These are phyloP conservation scores for Onychorhynchus coronatus DNA, from an alignment of 2,113 vertebrate species.

Conservation along the genomic window DNA sequence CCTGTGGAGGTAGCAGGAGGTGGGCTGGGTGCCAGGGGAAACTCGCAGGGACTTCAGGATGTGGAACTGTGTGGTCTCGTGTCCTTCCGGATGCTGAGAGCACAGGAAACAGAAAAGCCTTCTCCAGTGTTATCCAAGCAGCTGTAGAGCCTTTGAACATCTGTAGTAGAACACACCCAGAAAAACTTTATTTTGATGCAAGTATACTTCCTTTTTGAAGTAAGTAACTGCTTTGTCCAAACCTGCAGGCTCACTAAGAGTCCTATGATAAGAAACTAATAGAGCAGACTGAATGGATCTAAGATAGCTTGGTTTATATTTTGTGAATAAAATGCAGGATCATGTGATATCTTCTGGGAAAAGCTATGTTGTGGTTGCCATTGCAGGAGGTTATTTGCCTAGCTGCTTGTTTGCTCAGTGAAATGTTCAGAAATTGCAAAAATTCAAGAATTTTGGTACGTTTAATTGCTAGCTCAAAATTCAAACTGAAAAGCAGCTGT, in stretches of 20 bases:
- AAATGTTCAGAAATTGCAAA: background rate
- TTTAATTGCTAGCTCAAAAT: background rate
- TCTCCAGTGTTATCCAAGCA: background rate
- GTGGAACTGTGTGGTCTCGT: background rate
- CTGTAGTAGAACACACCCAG: background rate
- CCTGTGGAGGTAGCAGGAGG: background rate
- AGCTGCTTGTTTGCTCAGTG: background rate
- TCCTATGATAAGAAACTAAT: background rate
- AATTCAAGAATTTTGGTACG: background rate
- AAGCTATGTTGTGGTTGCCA: background rate
- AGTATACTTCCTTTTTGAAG: background rate
- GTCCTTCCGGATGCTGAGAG: accelerated
- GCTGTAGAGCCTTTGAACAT: background rate
- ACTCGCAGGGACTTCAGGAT: accelerated
- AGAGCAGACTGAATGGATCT: background rate
- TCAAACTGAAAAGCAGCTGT: background rate
- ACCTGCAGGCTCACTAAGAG: background rate
- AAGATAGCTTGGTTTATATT: background rate
- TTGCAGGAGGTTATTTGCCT: background rate
- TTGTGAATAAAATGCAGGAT: background rate
- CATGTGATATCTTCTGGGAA: background rate
- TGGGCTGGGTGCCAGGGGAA: background rate
- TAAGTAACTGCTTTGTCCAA: background rate
- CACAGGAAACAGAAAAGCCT: background rate
- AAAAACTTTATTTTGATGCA: background rate